Conservation (phyloP, 2,888 invertebrate genomes). For the Serripes groenlandicus region DNA sequence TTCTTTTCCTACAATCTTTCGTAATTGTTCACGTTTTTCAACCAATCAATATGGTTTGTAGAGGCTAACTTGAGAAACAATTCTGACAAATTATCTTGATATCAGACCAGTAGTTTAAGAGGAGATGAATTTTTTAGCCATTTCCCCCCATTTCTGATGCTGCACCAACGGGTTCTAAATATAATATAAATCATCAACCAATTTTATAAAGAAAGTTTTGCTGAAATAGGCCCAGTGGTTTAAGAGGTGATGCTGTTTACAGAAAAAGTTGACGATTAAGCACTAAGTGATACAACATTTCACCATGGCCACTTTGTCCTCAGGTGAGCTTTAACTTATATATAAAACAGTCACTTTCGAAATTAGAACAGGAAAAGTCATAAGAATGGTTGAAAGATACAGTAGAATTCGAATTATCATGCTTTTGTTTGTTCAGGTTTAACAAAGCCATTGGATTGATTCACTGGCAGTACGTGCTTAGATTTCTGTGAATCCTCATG, state of each 20-base stretch:
- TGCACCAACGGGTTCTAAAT: background rate
- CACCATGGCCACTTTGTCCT: background rate
- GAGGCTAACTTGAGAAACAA: too few relatives aligned
- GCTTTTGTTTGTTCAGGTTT: constrained; percentile 18
- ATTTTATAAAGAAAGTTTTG: background rate
- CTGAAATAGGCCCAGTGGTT: background rate
- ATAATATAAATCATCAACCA: background rate
- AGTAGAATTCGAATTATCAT: background rate
- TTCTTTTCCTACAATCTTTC: too few relatives aligned
- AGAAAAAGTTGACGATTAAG: background rate
- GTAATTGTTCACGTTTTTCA: too few relatives aligned
- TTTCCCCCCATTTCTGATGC: too few relatives aligned
- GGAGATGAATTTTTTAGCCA: background rate
- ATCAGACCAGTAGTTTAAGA: background rate
- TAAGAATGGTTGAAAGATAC: background rate
- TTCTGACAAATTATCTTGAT: background rate
- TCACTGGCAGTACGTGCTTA: background rate
- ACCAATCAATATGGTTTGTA: too few relatives aligned
- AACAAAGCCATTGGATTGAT: constrained; percentile 17
- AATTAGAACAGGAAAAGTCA: background rate
- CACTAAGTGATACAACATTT: background rate
- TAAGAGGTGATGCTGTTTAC: background rate
- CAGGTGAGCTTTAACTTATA: background rate
- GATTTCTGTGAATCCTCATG: constrained; percentile 49
- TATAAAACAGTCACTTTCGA: too few relatives aligned